Evolutionary conservation across 2,113 vertebrate species (phyloP).

Genomic region (Ceyx melanurus): DNA sequence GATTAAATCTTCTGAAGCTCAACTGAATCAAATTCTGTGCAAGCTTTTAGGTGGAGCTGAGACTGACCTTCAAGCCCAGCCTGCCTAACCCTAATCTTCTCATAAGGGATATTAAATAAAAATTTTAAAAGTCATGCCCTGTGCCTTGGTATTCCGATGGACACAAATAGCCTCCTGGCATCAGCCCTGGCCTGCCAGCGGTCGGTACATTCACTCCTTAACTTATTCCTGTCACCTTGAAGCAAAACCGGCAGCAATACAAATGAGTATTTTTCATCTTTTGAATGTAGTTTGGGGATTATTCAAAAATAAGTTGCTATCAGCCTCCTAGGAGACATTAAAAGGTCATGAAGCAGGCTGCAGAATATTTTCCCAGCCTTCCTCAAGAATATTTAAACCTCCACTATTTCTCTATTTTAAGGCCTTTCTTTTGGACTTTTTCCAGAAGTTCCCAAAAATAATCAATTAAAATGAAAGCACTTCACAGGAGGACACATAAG

Average conservation of each 20-base stretch:
- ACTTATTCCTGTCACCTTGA: neutral
- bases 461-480: neutral
- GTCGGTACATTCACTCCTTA: neutral
- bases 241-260: neutral
- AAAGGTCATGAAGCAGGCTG: slow-evolving; percentile 11
- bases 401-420: slow-evolving; percentile 25
- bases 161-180: neutral
- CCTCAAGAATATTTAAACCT: neutral
- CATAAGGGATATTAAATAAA: neutral
- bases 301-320: slow-evolving; percentile 7
- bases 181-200: neutral
- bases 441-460: neutral
- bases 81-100: neutral
- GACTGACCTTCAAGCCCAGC: neutral
- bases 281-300: neutral
- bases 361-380: slow-evolving; percentile 12
- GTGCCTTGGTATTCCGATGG: neutral
- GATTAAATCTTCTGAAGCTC: neutral
- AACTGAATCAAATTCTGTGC: neutral
- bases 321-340: neutral
- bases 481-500: neutral
- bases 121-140: neutral
- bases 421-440: neutral
- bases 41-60: neutral
- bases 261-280: neutral